Evolutionary conservation across 2,888 invertebrate genomes (phyloP).

Genomic region (Acrobasis repandana): DNA sequence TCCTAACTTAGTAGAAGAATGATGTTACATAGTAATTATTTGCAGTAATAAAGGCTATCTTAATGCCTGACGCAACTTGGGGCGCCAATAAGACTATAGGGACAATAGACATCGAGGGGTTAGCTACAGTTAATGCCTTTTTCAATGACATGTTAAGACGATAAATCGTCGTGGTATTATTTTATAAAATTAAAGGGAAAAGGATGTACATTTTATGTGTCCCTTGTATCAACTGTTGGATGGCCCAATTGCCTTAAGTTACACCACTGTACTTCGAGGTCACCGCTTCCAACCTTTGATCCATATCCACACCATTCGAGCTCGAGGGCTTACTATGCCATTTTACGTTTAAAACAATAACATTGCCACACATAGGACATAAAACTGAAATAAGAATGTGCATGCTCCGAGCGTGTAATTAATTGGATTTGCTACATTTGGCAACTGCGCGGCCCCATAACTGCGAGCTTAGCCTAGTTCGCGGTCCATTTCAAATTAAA

Average conservation of each 20-base stretch:
- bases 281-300: not conserved
- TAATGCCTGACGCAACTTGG: too few relatives aligned
- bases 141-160: too few relatives aligned
- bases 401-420: slow-evolving; percentile 12
- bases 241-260: not conserved
- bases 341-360: slow-evolving; percentile 2
- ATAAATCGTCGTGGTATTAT: not conserved
- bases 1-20: not conserved
- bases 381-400: not conserved
- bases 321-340: not conserved
- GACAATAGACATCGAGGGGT: too few relatives aligned
- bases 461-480: slow-evolving; percentile 4
- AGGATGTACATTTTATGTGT: not conserved
- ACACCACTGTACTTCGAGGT: not conserved
- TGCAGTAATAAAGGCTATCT: too few relatives aligned
- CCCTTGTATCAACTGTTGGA: not conserved
- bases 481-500: slow-evolving; percentile 13
- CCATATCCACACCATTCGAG: not conserved
- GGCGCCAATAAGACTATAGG: too few relatives aligned
- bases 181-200: not conserved
- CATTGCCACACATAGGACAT: slow-evolving; percentile 6
- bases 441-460: slow-evolving; percentile 15
- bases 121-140: too few relatives aligned
- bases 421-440: slow-evolving; percentile 17
- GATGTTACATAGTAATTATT: not conserved